Conservation (phyloP, 2,888 invertebrate species). For the Cantharis rufa region DNA sequence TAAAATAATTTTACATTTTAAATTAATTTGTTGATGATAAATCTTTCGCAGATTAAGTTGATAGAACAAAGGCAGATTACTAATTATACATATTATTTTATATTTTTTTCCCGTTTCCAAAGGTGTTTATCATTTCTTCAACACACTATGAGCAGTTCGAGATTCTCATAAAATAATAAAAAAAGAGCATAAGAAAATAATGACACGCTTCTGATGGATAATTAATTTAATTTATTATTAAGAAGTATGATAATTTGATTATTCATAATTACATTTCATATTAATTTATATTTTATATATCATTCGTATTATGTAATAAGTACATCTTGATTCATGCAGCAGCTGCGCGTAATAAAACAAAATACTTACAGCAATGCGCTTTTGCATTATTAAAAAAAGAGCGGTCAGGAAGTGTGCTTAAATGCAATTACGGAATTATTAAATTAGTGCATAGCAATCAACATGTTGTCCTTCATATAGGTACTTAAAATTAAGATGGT, state of each 20-base stretch:
- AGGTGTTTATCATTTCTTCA: not conserved
- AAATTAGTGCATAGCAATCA: conserved; percentile 23
- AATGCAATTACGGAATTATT: conserved; percentile 30
- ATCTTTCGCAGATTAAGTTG: not conserved
- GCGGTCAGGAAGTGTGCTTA: conserved; percentile 23
- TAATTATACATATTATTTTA: not conserved
- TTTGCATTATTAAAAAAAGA: not conserved
- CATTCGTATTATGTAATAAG: not conserved
- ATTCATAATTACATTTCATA: not conserved
- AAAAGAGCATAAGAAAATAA: not conserved
- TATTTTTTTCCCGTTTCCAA: too few species aligned
- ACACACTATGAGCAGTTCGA: not conserved
- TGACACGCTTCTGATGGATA: not conserved
- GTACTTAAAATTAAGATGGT: conserved; percentile 15
- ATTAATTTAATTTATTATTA: not conserved
- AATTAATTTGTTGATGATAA: not conserved
- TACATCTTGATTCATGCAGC: not conserved
- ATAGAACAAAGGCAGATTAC: not conserved
- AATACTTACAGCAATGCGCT: conserved; percentile 2
- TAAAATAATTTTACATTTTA: not conserved
- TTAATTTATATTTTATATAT: not conserved
- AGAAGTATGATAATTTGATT: not conserved
- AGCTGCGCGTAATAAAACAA: not conserved
- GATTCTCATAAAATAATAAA: not conserved
- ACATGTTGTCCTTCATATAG: conserved; percentile 26